Conservation (phyloP, 2,113 vertebrate genomes). For the Pangasianodon hypophthalmus region DNA sequence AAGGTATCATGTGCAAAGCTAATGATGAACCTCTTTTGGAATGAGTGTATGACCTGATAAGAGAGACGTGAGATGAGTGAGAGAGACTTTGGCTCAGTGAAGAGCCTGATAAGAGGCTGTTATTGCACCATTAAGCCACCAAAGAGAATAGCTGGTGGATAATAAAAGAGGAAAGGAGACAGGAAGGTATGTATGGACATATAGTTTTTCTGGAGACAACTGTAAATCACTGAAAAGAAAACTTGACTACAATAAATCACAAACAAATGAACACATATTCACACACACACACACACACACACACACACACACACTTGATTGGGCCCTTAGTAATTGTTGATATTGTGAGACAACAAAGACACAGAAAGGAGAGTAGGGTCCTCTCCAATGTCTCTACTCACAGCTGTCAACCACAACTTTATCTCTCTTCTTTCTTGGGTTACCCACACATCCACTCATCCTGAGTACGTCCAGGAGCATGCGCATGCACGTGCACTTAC, state of each 20-base stretch:
- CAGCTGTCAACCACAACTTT: slow-evolving; percentile 45
- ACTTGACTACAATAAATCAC: background rate
- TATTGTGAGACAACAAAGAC: slow-evolving; percentile 52
- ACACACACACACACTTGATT: background rate
- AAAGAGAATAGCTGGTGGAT: slow-evolving; percentile 12
- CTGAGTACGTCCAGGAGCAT: background rate
- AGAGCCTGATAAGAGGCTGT: slow-evolving; percentile 14
- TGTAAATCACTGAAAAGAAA: slow-evolving; percentile 46
- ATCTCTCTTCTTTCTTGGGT: slow-evolving; percentile 43
- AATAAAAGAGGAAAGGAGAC: slow-evolving; percentile 29
- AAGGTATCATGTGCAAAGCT: background rate
- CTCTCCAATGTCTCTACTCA: slow-evolving; percentile 42
- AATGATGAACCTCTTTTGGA: background rate
- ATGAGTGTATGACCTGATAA: background rate
- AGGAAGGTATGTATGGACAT: slow-evolving; percentile 39
- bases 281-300: background rate
- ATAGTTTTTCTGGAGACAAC: background rate
- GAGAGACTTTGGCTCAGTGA: slow-evolving; percentile 8
- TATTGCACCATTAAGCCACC: slow-evolving; percentile 3
- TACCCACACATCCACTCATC: slow-evolving; percentile 40
- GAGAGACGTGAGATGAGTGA: background rate
- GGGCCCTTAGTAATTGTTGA: background rate
- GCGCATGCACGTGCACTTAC: background rate
- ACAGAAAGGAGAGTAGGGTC: slow-evolving; percentile 40
- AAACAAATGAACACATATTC: background rate